Conservation (phyloP, 2,888 invertebrate species). For the Tenthredo mesomela region DNA sequence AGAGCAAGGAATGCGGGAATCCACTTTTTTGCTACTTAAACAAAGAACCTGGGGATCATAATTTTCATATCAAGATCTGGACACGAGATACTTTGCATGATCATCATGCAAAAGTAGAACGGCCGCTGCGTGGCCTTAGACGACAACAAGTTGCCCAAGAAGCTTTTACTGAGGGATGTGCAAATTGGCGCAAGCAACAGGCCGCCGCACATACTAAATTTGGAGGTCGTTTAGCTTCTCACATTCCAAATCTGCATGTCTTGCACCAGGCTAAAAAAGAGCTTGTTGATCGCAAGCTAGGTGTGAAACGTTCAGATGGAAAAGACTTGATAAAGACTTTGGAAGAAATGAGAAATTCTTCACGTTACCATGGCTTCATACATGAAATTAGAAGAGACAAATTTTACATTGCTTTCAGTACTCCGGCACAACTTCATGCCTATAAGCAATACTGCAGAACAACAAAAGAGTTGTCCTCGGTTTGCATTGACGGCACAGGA, state of each 20-base stretch:
- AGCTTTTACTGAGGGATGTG: constrained; percentile 37
- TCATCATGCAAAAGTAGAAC: constrained; percentile 33
- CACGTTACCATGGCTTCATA: constrained; percentile 35
- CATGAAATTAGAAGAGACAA: constrained; percentile 34
- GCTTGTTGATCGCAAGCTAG: constrained; percentile 32
- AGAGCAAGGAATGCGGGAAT: constrained; percentile 8
- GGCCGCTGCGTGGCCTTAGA: constrained; percentile 36
- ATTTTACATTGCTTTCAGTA: constrained; percentile 34
- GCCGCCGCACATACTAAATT: constrained; percentile 22
- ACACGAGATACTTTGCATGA: constrained; percentile 45
- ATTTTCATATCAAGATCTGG: constrained; percentile 9
- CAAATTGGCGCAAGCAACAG: constrained; percentile 35
- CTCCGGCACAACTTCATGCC: constrained; percentile 43
- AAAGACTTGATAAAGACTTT: constrained; percentile 34
- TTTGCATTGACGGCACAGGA: constrained; percentile 41
- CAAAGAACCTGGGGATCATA: constrained; percentile 18
- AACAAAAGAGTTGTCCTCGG: constrained; percentile 37
- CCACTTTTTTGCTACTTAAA: constrained; percentile 21
- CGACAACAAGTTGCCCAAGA: constrained; percentile 24
- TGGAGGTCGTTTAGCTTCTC: constrained; percentile 38
- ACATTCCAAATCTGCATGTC: constrained; percentile 7
- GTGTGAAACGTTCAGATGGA: constrained; percentile 22
- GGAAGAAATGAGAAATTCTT: constrained; percentile 21
- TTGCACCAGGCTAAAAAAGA: constrained; percentile 43
- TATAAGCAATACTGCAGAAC: constrained; percentile 49